Percentiles rank a stretch among this genome's conserved stretches.
Conservation (phyloP, 2,113 vertebrate genomes). For the Egretta garzetta region DNA sequence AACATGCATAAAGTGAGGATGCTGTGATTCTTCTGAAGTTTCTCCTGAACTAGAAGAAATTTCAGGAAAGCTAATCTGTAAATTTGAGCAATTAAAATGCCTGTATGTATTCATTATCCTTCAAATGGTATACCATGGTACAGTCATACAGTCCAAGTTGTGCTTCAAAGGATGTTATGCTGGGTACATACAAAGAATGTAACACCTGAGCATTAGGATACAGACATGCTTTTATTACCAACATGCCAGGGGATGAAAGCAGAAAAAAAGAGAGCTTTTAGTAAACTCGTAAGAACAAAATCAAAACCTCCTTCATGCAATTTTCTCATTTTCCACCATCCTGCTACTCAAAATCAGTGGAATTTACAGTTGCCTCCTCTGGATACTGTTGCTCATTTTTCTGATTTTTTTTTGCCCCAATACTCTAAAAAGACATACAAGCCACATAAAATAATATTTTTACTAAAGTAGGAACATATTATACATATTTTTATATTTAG, state of each 20-base stretch:
- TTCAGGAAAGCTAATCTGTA: neutral
- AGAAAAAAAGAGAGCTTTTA: neutral
- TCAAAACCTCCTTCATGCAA: neutral
- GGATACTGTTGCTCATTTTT: neutral
- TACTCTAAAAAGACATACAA: neutral
- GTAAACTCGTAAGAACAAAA: neutral
- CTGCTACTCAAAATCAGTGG: neutral
- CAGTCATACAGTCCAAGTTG: neutral
- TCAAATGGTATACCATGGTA: neutral
- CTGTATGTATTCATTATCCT: neutral
- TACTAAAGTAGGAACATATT: neutral
- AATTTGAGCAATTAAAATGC: neutral
- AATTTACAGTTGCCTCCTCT: neutral
- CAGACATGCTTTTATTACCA: neutral
- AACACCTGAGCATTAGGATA: neutral
- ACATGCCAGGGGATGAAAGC: neutral
- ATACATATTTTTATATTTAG: neutral
- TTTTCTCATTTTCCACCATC: neutral
- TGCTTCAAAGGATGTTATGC: neutral
- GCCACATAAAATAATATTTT: neutral
- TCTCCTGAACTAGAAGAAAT: neutral
- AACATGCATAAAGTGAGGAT: neutral
- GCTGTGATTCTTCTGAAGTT: neutral
- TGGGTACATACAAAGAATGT: neutral
- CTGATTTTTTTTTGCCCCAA: too few relatives aligned